Conservation (phyloP, 1,140 invertebrate species). For the Copidosoma floridanum region DNA sequence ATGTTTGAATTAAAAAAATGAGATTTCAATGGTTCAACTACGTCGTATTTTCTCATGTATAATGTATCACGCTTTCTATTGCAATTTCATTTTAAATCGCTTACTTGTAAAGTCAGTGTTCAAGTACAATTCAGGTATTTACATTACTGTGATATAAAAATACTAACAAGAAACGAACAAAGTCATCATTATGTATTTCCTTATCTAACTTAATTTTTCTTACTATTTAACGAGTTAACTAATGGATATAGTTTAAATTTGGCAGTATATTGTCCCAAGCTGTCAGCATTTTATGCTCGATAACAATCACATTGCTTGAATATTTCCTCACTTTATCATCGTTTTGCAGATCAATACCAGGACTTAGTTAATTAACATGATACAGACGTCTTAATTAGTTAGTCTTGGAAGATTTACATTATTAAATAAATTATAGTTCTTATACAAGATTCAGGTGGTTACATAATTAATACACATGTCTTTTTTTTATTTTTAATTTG, state of each 20-base stretch:
- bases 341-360: too few species aligned
- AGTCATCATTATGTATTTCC: too few species aligned
- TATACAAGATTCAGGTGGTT: too few species aligned
- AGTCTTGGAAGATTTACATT: constrained; percentile 25
- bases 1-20: too few species aligned
- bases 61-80: constrained; percentile 7
- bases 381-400: too few species aligned
- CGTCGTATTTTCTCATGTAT: too few species aligned
- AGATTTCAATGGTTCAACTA: constrained; percentile 43
- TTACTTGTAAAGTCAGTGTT: constrained; percentile 28
- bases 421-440: too few species aligned
- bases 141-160: constrained; percentile 53
- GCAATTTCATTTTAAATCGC: constrained; percentile 1
- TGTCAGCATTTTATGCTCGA: constrained; percentile 51
- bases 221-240: constrained; percentile 41
- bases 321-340: too few species aligned
- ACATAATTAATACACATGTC: too few species aligned
- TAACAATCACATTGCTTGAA: constrained; percentile 32
- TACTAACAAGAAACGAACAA: constrained; percentile 53
- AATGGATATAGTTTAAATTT: constrained; percentile 53
- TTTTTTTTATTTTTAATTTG: too few species aligned
- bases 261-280: constrained; percentile 57
- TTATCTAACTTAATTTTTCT: constrained; percentile 35
- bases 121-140: constrained; percentile 41
- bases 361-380: too few species aligned